Base-by-base conservation (phyloP, 1,140 invertebrate species). In the Drosophila chauvacae region DNA sequence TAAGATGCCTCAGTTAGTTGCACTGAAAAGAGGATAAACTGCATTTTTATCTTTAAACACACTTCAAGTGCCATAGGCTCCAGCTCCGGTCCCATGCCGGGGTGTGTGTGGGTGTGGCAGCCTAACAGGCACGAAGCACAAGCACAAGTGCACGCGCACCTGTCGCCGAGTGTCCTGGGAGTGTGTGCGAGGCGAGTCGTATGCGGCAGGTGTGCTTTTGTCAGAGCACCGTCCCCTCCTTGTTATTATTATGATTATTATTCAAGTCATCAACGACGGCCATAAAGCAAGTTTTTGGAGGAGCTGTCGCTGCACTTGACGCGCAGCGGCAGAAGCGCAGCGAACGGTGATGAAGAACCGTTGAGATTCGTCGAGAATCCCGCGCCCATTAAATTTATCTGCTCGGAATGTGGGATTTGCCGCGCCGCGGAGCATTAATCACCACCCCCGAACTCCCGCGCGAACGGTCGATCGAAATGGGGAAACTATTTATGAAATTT, bases 191-290 rank as follows among this genome's bases (percentile, higher is more conserved):
- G 26, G 26, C 48, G 16, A 11, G 23, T 20, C 53, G 62, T 68
- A 57, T 59, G 64, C 33, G 76, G 68, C 85, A 84, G 84, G 85
- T 88, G 85, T 88, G 74, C 86, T 79, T 88, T 88, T 88, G 85
- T 88, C 81, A 81, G 48, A 79, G 85, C 58, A 78, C 58, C 83
- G 48, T 90, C 14, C 45, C 26, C 85, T 88, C 77, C 85, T 88
- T 88, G 85, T 90, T 90, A 88, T 90, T 88, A 88, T 90, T 88
- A 85, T 88, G 85, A 88, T 88, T 88, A 88, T 88, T 88, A 88
- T 88, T 90, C 85, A 90, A 88, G 85, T 88, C 84, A 88, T 88
- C 85, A 88, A 81, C 85, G 78, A 79, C 71, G 83, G 58, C 56
- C 66, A 81, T 88, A 90, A 90, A 88, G 81, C 81, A 88, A 90